A percentile compares a stretch with the other conserved stretches of the same genome.
Evolutionary conservation across 37 sponge, comb jelly and placozoan genomes (phyloP).

Genomic region (Geodia barretti): DNA sequence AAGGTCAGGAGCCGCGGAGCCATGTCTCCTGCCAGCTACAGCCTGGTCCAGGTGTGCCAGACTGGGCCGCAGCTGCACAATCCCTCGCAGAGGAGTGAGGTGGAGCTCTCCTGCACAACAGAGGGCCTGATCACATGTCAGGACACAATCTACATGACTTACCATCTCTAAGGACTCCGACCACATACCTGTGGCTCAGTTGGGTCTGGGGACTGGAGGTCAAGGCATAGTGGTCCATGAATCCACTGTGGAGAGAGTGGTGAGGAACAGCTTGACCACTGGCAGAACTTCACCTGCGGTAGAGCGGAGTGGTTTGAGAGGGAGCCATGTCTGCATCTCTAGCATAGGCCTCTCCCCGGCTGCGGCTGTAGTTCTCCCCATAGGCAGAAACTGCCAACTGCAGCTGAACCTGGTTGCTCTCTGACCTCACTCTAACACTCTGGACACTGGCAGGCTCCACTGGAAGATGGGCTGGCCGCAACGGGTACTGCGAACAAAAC

Average conservation of each 20-base stretch:
- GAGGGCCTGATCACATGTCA: neutral
- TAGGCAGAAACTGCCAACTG: conserved; percentile 38
- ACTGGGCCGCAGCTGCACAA: conserved; percentile 61
- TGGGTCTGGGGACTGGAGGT: conserved; percentile 10
- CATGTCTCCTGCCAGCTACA: conserved; percentile 15
- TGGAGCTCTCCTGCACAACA: conserved; percentile 61
- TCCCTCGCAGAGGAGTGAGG: conserved; percentile 59
- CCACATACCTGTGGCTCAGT: conserved; percentile 39
- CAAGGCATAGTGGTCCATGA: conserved; percentile 61
- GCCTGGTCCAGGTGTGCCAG: conserved; percentile 51
- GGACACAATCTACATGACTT: conserved; percentile 1
- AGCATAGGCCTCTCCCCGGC: conserved; percentile 61
- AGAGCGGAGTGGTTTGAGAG: neutral
- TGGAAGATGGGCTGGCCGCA: conserved; percentile 62
- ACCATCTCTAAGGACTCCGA: conserved; percentile 61
- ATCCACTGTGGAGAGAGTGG: conserved; percentile 46
- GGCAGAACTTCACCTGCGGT: conserved; percentile 46
- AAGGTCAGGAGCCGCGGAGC: neutral
- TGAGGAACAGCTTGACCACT: too few relatives aligned
- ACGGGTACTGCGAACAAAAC: conserved; percentile 54
- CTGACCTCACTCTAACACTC: conserved; percentile 44
- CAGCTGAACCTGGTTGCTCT: conserved; percentile 34
- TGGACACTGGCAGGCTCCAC: conserved; percentile 21
- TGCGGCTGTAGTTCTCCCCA: conserved; percentile 71
- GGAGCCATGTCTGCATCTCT: conserved; percentile 28